These are phyloP conservation scores for Scrobipalpa costella DNA, from an alignment of 2,888 invertebrate species.

Conservation along the genomic window DNA sequence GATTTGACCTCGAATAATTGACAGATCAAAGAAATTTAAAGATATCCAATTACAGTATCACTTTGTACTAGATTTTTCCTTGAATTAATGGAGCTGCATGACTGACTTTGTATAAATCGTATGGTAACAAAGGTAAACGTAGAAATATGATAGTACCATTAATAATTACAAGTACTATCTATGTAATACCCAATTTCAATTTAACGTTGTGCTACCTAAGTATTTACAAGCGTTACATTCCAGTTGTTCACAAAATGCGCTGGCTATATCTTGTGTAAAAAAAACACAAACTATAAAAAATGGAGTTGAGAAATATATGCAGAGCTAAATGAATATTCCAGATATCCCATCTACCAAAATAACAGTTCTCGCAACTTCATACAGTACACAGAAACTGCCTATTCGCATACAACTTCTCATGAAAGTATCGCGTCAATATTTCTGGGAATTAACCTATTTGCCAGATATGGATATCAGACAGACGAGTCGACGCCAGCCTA, in stretches of 20 bases:
- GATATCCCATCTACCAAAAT: conserved; percentile 36
- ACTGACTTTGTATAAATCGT: no score
- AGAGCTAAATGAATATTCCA: neutral
- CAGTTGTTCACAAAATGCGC: no score
- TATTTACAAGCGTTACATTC: no score
- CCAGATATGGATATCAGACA: conserved; percentile 56
- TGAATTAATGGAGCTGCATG: no score
- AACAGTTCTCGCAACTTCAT: neutral
- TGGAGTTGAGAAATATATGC: neutral
- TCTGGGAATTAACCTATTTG: conserved; percentile 63
- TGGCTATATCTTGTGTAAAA: no score
- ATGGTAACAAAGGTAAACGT: no score
- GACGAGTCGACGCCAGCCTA: conserved; percentile 59
- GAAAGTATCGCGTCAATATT: conserved; percentile 1
- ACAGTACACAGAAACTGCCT: neutral
- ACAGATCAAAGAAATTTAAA: conserved; percentile 57
- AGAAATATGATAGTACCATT: no score
- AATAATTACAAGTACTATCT: no score
- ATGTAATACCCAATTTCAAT: no score
- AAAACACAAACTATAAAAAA: no score
- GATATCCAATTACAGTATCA: conserved; percentile 48
- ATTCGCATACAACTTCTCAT: neutral
- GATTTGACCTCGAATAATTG: conserved; percentile 55
- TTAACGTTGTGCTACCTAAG: no score
- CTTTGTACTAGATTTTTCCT: conserved; percentile 18